Evolutionary conservation across 2,888 invertebrate genomes (phyloP).

Genomic region (Pheosia tremula): DNA sequence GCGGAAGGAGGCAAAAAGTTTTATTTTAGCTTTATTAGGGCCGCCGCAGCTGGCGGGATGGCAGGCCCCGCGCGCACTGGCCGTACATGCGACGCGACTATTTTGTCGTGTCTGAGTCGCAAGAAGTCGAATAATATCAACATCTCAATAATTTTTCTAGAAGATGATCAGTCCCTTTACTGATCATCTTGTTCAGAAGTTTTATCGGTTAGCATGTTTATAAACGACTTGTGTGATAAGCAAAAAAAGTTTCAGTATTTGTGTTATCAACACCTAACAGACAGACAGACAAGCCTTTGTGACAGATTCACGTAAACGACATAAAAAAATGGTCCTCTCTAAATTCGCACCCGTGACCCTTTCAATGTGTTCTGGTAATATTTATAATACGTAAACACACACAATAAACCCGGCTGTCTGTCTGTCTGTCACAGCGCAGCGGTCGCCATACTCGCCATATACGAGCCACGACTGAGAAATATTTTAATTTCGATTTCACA

Average conservation of each 20-base stretch:
- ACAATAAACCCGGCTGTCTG: slow-evolving; percentile 21
- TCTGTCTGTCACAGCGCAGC: slow-evolving; percentile 28
- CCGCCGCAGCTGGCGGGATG: slow-evolving; percentile 59
- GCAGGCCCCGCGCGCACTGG: slow-evolving; percentile 23
- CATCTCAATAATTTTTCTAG: too few relatives aligned
- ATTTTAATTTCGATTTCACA: slow-evolving; percentile 31
- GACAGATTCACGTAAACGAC: too few relatives aligned
- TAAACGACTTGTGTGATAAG: too few relatives aligned
- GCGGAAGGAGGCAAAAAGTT: slow-evolving; percentile 54
- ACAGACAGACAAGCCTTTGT: too few relatives aligned
- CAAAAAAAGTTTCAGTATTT: too few relatives aligned
- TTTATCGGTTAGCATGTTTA: too few relatives aligned
- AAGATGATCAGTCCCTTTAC: too few relatives aligned
- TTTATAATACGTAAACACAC: not conserved
- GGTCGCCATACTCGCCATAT: slow-evolving; percentile 18
- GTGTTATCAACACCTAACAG: too few relatives aligned
- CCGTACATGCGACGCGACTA: not conserved
- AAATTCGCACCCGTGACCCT: too few relatives aligned
- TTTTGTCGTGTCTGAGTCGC: not conserved
- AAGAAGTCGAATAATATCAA: too few relatives aligned
- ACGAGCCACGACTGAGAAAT: slow-evolving; percentile 23
- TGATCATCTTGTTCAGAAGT: too few relatives aligned
- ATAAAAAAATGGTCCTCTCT: too few relatives aligned
- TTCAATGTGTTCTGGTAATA: not conserved
- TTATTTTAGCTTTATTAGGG: slow-evolving; percentile 57